Evolutionary conservation across 2,113 vertebrate genomes (phyloP).

Genomic region (Neotragus pygmaeus): DNA sequence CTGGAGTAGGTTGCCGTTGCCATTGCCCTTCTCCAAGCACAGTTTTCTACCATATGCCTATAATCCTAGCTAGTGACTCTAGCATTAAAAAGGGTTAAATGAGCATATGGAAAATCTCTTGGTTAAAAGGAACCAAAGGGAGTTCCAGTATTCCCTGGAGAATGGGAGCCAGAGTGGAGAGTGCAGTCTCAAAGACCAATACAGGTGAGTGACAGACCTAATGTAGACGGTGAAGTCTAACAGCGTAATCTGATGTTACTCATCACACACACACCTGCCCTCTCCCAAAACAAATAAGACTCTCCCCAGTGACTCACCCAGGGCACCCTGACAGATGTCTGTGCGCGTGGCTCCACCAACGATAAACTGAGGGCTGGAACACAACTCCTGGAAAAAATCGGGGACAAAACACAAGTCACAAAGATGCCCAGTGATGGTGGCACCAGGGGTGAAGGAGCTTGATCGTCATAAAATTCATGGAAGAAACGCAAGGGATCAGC

Average conservation of each 20-base stretch:
- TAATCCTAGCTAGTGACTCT: not conserved
- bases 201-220: no score
- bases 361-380: conserved; percentile 87
- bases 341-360: conserved; percentile 88
- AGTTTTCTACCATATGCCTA: fast-evolving
- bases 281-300: not conserved
- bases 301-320: conserved; percentile 80
- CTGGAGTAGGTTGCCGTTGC: no score
- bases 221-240: not conserved
- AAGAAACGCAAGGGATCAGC: not conserved
- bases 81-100: not conserved
- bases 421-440: fast-evolving
- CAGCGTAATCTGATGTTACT: not conserved
- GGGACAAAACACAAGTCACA: conserved; percentile 19
- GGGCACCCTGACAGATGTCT: conserved; percentile 89
- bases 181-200: fast-evolving
- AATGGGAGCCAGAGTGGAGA: not conserved
- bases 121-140: not conserved
- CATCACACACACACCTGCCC: not conserved
- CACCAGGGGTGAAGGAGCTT: fast-evolving
- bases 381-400: conserved; percentile 85
- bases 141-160: not conserved
- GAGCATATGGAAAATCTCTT: not conserved
- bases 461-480: not conserved
- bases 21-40: not conserved